Evolutionary conservation across 1,140 invertebrate species (phyloP).

Genomic region (Sycophila sp.): DNA sequence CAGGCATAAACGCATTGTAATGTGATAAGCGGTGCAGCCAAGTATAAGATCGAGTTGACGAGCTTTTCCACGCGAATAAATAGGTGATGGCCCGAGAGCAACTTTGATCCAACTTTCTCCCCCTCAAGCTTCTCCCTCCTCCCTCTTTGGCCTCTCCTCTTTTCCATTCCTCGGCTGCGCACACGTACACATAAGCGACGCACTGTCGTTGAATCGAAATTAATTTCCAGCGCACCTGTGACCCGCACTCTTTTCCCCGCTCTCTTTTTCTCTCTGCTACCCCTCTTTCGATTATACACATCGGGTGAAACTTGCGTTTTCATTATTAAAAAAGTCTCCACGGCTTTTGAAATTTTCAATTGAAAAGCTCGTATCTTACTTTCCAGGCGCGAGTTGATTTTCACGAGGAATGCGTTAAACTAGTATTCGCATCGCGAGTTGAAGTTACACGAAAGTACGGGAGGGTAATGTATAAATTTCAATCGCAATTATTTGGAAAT

Average conservation of each 20-base stretch:
- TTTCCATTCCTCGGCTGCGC: not conserved
- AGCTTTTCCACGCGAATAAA: conserved; percentile 25
- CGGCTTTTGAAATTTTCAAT: not conserved
- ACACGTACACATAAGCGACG: not conserved
- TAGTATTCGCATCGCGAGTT: too few species aligned
- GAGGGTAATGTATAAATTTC: too few species aligned
- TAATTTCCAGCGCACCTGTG: conserved; percentile 56
- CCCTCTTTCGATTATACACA: not conserved
- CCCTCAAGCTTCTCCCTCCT: not conserved
- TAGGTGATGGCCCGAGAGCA: conserved; percentile 19
- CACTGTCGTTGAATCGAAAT: conserved; percentile 48
- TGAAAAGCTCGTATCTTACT: not conserved
- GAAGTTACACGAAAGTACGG: too few species aligned
- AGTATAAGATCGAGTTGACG: conserved; percentile 19
- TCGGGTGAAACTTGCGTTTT: not conserved
- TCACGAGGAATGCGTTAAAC: too few species aligned
- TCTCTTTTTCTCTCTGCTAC: not conserved
- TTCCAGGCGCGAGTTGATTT: not conserved
- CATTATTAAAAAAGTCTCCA: conserved; percentile 20
- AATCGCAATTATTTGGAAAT: too few species aligned
- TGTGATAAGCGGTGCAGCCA: conserved; percentile 10
- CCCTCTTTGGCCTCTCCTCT: not conserved
- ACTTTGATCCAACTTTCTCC: conserved; percentile 9
- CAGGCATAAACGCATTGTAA: not conserved
- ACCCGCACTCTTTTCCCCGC: not conserved